phyloP scores from a whole-genome alignment of 2,888 invertebrate species.

The Orchesellides sinensis region DNA sequence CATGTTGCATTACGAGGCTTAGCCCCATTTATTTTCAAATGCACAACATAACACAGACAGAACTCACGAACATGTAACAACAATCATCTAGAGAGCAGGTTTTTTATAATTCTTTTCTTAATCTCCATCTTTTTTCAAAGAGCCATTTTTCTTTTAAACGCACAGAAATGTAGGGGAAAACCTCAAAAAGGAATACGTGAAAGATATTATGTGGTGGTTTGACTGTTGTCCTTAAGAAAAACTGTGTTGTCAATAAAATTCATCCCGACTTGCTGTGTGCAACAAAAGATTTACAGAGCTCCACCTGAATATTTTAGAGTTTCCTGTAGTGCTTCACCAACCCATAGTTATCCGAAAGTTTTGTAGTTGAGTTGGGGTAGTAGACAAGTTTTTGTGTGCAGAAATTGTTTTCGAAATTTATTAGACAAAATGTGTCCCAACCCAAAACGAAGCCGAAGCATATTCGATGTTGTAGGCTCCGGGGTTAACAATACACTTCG shows the following conservation, averaged over 20 bases:
- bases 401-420: too few species aligned
- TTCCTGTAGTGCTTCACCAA: too few species aligned
- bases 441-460: slow-evolving; percentile 66
- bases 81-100: slow-evolving; percentile 35
- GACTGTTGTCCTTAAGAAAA: too few species aligned
- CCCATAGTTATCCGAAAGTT: too few species aligned
- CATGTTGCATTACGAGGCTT: not conserved
- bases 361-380: not conserved
- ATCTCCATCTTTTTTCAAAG: not conserved
- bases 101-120: slow-evolving; percentile 28
- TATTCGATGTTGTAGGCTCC: slow-evolving; percentile 68
- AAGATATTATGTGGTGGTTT: too few species aligned
- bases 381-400: too few species aligned
- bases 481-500: slow-evolving; percentile 69
- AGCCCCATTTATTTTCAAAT: slow-evolving; percentile 6
- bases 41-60: not conserved
- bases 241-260: too few species aligned
- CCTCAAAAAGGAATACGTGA: too few species aligned
- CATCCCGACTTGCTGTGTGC: too few species aligned
- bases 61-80: not conserved
- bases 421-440: slow-evolving; percentile 65
- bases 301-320: too few species aligned
- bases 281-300: not conserved
- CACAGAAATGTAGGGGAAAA: slow-evolving; percentile 59
- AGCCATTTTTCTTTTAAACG: slow-evolving; percentile 1